These are phyloP conservation scores for Anguilla pacifica DNA, from an alignment of 2,797 vertebrate genomes.

Conservation along the genomic window DNA sequence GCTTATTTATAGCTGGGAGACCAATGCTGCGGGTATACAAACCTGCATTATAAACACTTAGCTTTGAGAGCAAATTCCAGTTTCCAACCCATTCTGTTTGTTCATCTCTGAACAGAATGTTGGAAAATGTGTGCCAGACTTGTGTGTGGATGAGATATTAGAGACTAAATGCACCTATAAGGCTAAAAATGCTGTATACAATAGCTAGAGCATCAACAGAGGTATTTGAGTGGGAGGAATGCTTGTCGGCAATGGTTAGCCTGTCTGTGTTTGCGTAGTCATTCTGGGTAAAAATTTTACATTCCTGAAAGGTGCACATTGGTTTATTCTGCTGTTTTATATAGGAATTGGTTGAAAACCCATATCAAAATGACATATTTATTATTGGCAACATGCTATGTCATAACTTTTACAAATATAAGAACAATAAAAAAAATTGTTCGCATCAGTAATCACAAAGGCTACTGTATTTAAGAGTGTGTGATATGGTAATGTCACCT, in stretches of 20 bases:
- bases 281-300: background rate
- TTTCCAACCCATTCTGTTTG: background rate
- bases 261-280: background rate
- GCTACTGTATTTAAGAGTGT: background rate
- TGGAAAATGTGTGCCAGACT: background rate
- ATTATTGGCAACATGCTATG: background rate
- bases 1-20: background rate
- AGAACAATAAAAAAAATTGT: background rate
- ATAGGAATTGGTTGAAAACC: background rate
- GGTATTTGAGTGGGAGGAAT: slow-evolving; percentile 1
- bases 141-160: background rate
- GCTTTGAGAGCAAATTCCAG: background rate
- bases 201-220: background rate
- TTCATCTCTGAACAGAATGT: background rate
- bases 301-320: background rate
- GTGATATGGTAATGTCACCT: background rate
- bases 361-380: background rate
- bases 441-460: background rate
- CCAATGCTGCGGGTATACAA: background rate
- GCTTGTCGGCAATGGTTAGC: background rate
- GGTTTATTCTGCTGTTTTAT: background rate
- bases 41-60: too few species aligned
- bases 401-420: background rate
- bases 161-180: background rate
- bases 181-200: background rate